Base-by-base conservation (phyloP, 2,113 vertebrate genomes). In the Oryzias celebensis region DNA sequence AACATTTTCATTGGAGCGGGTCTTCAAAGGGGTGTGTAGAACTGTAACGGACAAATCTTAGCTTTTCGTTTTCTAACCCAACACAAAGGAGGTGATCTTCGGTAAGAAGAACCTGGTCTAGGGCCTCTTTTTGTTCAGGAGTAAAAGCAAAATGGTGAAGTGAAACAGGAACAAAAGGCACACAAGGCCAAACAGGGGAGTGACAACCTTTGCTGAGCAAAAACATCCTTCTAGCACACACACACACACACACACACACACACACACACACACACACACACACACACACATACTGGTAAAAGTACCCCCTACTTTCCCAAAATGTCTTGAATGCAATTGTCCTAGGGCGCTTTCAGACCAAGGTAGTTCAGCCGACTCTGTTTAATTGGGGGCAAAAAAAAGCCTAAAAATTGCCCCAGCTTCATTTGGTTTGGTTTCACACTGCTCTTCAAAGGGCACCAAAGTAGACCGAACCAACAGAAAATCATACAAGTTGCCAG, bases 81-180 rank as follows among this genome's bases (percentile, higher is more conserved):
- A 68, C 41, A 67, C 58, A 43, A 66, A 65, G 66, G 42, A 57
- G 71, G 65, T 10, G 6, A 62, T n/a, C 65, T 24, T 75, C 78
- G 82, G 84, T 83, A 75, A 74, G 78, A 83, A 66, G 81, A 73
- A 36, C 71, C 67, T 78, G 68, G 58, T 82, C 67, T 65, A 71
- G 84, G 83, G 80, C 71, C 79, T 77, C 75, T 75, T 87, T 73
- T 82, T 79, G 80, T 86, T 67, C 20, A 16, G 41, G 60, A 86
- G 64, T 82, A 81, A 87, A 82, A 74, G 65, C 73, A 83, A 88
- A 88, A 89, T 87, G 83, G 80, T 77, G 79, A 82, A 83, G 77
- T 36, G 62, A 57, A 44, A 47, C 43, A 58, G 76, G 76, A 81
- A 87, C 78, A 85, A 87, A 86, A 78, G 74, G 63, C 64, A 68